Conservation (phyloP, 2,113 vertebrate genomes). For the Anguilla japonica region DNA sequence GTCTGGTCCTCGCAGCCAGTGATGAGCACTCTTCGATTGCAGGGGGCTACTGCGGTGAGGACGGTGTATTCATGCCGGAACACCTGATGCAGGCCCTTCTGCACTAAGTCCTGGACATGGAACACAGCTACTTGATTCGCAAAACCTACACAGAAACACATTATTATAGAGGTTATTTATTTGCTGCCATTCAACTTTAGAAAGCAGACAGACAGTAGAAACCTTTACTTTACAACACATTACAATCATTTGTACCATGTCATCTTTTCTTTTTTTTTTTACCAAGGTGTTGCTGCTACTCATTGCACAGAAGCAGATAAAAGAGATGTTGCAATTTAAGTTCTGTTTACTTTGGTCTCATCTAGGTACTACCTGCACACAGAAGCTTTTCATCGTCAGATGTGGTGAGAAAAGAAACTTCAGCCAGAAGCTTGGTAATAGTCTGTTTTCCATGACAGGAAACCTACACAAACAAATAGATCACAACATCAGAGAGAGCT, state of each 20-base stretch:
- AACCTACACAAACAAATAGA: constrained; percentile 58
- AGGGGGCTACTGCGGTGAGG: constrained; percentile 57
- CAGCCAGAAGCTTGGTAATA: constrained; percentile 61
- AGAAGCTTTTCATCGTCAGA: constrained; percentile 73
- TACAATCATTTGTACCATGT: not conserved
- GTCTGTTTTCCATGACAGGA: constrained; percentile 50
- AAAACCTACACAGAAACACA: constrained; percentile 58
- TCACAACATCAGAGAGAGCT: not conserved
- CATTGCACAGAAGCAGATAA: not conserved
- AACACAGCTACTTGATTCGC: constrained; percentile 64
- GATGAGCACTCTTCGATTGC: constrained; percentile 55
- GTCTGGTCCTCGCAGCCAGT: constrained; percentile 72
- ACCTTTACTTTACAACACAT: too few species aligned
- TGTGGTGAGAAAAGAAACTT: constrained; percentile 59
- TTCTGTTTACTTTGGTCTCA: not conserved
- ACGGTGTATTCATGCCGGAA: constrained; percentile 67
- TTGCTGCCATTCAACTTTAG: not conserved
- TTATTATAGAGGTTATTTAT: not conserved
- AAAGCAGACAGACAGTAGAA: too few species aligned
- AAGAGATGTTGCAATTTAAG: not conserved
- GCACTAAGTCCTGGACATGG: constrained; percentile 53
- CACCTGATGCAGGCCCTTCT: constrained; percentile 53
- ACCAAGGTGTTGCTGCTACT: not conserved
- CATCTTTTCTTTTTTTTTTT: not conserved
- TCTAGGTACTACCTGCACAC: constrained; percentile 65